Evolutionary conservation across 2,797 vertebrate genomes (phyloP), one percentile per base, ranked within the genome.

Genomic region (Moxostoma hubbsi): DNA sequence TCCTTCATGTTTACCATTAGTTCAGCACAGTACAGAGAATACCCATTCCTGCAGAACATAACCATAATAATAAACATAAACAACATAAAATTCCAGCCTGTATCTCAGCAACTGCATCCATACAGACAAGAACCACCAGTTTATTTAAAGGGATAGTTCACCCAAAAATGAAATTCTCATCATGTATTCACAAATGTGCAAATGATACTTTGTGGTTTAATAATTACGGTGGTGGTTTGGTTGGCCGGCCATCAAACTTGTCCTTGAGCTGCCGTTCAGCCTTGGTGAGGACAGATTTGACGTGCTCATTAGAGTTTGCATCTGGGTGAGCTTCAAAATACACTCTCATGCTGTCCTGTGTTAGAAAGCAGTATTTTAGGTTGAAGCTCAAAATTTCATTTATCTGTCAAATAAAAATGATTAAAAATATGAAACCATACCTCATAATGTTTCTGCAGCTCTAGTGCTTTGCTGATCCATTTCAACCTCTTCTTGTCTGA

Each of bases 1-100:
- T 95, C 93, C 88, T 95, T 95, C 93, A 95, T 94, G 90, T 93
- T 95, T 24, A 94, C 93, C 93, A 95, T 95, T 74, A 95, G 91
- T 88, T 95, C 94, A 0, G 94, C 94, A 1, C 94, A 95, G 90
- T 94, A 95, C 78, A 95, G 85, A 0, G 93, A 94, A 90, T 95
- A 95, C 0, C 93, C 93, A 5, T 94, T 95, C 63, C 94, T 95
- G 46, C 0, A 53, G 18, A 0, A 66, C 9, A 54, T 46, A 53
- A 71, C 50, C 55, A 50, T 76, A 73, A 6, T 49, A 55, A 43
- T 6, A 63, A 9, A 51, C 47, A 47, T 53, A 12, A 47, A 55
- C 43, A 45, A 5, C 18, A 11, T 18, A 18, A 18, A 18, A 18
- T 18, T 1, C 18, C 18, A 18, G 18, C 18, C 1, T 24, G 24